Base-by-base conservation (phyloP, 2,888 invertebrate genomes). In the Phyto melanocephala region DNA sequence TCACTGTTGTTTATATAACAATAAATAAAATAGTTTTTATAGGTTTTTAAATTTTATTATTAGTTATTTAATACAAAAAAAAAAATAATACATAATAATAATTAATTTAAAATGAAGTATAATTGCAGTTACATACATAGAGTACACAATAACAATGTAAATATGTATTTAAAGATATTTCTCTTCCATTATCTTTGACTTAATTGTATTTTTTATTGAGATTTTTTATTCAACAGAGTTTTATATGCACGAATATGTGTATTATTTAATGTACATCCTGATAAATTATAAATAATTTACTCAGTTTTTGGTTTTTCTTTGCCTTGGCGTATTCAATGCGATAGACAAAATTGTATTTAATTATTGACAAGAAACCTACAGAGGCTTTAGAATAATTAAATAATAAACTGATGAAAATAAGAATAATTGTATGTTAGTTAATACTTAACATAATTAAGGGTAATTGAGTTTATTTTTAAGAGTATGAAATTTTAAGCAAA, bases 251-350 rank as follows among this genome's bases (percentile, higher is more conserved):
- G n/a, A n/a, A n/a, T 28, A 28, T 28, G 3, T 33, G 1, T 62
- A 15, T 17, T 56, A 8, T 33, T 33, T 33, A 56, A 24, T 40
- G 8, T 40, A 15, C 13, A 63, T 45, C 45, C 15, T 28, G 45
- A 63, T 63, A 63, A 42, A 17, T 56, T 35, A 11, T n/a, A 24
- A 22, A 62, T 54, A 63, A 56, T 35, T 75, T 45, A 63, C 4
- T 56, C 2, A n/a, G 28, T 56, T 56, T 52, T 35, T 15, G 17
- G 37, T 45, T 58, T 62, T 10, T 76, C 28, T 77, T 62, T 68
- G 77, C 68, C 77, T 77, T 77, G 60, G 42, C 68, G 62, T 77
- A 77, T 77, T n/a, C 52, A 77, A 77, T 77, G 62, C 77, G 68
- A 77, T 60, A 76, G 67, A 76, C 17, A 77, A 68, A 28, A 54